Evolutionary conservation across 2,113 vertebrate genomes (phyloP), one percentile per base, ranked within the genome.

Genomic region (Megaleporinus macrocephalus): DNA sequence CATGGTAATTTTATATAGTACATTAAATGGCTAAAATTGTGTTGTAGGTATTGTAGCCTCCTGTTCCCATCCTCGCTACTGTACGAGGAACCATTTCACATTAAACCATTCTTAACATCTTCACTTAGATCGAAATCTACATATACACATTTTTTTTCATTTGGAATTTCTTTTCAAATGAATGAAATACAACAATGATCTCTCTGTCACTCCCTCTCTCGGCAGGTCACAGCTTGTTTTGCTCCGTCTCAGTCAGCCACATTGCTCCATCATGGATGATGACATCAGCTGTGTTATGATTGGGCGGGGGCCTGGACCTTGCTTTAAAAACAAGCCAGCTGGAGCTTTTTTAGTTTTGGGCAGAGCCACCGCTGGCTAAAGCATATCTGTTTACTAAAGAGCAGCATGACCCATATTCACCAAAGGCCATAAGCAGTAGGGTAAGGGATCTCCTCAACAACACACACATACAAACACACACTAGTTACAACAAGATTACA

Each of bases 201-300:
- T 49, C 22, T 51, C 29, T 36, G 15, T 57, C 57, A 30, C 33
- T 13, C 30, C 53, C 62, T 41, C 30, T 62, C 77, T 57, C 41
- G 26, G 78, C 89, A 84, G 79, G 92, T 84, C 85, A 79, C 57
- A 68, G 79, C 92, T 33, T 89, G 93, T 24, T 41, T 14, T 27
- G 93, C 29, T 51, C 18, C 27, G 76, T 75, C 80, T 44, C 10
- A 44, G 41, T 44, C 9, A n/a, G 76, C 83, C 63, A 61, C 82
- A 80, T 83, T 62, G 81, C 80, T 81, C 69, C 81, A 82, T 77
- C 80, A 72, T 85, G 79, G 33, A 44, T 72, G 41, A 75, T 89
- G 90, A 92, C 86, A 87, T 91, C 91, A 93, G 88, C 76, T 6
- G 79, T 59, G 83, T 80, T 76, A 82, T 49, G 83, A 84, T 73